A percentile compares a stretch with the other conserved stretches of the same genome.
These are phyloP conservation scores for Melipona quadrifasciata DNA, from an alignment of 1,140 invertebrate species.

Conservation along the genomic window DNA sequence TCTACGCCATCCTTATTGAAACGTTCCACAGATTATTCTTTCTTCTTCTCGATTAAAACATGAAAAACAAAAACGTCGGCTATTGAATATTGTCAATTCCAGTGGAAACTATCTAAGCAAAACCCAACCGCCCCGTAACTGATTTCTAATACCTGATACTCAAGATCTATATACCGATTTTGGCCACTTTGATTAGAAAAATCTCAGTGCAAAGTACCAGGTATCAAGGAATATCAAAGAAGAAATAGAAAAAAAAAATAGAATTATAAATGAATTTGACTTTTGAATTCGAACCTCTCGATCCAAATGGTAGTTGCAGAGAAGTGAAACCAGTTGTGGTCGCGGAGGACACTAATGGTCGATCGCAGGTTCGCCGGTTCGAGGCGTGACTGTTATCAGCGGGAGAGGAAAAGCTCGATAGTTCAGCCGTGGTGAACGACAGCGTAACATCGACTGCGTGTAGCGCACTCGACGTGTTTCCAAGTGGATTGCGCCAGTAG, in stretches of 20 bases:
- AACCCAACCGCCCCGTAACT: not conserved
- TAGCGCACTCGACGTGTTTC: conserved; percentile 44
- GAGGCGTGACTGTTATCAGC: conserved; percentile 36
- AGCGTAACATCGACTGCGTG: conserved; percentile 65
- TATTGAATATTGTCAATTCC: not conserved
- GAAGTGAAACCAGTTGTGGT: conserved; percentile 1
- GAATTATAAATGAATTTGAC: not conserved
- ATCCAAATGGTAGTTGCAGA: conserved; percentile 9
- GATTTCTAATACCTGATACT: not conserved
- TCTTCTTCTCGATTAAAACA: not conserved
- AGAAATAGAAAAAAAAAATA: not conserved
- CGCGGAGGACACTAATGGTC: conserved; percentile 18
- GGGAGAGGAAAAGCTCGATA: conserved; percentile 25
- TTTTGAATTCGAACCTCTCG: conserved; percentile 39
- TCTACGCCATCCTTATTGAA: not conserved
- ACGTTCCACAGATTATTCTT: not conserved
- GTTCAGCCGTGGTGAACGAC: conserved; percentile 49
- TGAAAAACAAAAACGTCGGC: conserved; percentile 3
- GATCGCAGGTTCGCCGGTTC: not conserved
- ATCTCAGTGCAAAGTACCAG: not conserved
- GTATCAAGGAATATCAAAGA: not conserved
- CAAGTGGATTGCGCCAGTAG: conserved; percentile 47
- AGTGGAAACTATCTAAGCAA: not conserved
- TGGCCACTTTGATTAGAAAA: no score
- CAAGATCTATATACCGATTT: not conserved